Evolutionary conservation across 2,797 vertebrate genomes (phyloP), one percentile per base, ranked within the genome.

Genomic region (Anabas testudineus): DNA sequence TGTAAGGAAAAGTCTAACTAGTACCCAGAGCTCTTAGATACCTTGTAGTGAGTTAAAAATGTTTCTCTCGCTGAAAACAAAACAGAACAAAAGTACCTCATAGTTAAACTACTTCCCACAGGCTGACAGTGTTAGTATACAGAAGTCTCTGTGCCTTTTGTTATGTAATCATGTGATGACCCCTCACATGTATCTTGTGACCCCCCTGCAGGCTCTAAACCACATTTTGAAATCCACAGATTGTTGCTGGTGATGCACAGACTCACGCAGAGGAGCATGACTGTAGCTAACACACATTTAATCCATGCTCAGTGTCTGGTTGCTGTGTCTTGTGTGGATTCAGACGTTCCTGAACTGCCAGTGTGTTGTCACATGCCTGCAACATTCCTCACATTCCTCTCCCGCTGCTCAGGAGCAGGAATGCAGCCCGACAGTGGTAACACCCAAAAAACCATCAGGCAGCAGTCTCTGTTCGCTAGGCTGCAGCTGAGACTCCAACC

Each of bases 311-410:
- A n/a, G n/a, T n/a, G 7, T 46, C 48, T 46, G 8, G 10, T 5
- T 51, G 19, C 21, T 7, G 28, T 22, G 22, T 56, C 24, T 24
- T 24, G 60, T 48, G 32, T 2, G 22, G 51, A 59, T 34, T 52
- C 63, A 63, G 59, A 70, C 39, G 8, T 47, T 69, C 53, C 75
- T 59, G 77, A 46, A 37, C 65, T 67, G 59, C 72, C 72, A 64
- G 69, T 53, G 78, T 56, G 78, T 76, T 73, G 79, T 80, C 78
- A 79, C 86, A 80, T 66, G 80, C 61, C 64, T 69, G 70, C 51
- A 39, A 64, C 78, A 80, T 90, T 89, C 82, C 79, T 69, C 16
- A 39, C 82, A 86, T 88, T 78, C 84, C 86, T 78, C 54, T 56
- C 24, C 26, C 6, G 69, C 58, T 62, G 67, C 76, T 82, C 77